Base-by-base conservation (phyloP, 2,113 vertebrate genomes). In the Ctenodactylus gundi region DNA sequence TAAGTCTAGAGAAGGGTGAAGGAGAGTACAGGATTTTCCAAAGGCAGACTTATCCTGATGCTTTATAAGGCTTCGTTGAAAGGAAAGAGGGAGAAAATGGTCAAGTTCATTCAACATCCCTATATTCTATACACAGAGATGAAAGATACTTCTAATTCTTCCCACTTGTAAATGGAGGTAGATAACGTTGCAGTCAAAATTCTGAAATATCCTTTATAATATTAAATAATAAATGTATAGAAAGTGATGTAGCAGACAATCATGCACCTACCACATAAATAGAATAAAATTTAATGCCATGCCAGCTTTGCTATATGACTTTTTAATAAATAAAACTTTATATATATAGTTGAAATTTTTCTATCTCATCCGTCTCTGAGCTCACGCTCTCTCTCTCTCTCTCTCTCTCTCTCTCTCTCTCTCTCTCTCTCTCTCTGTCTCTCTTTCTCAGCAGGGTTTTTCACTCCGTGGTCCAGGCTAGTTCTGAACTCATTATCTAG, bases 251-350 rank as follows among this genome's bases (percentile, higher is more conserved):
- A 92, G 62, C 25, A 91, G 64, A 88, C 8, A 83, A 36, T 9
- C 15, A 73, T 73, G 41, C 29, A 39, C 77, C 39, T 34, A 82
- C 41, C 5, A 31, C 3, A 11, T 7, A 46, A 53, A 84, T 67
- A 25, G 67, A 73, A 73, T 15, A 75, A 75, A 62, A n/a, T 62
- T 83, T 80, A 73, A 27, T 88, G 49, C 11, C 7, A 23, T 87
- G 21, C 4, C 11, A 84, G 41, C 17, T 67, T 78, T 53, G 64
- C 20, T 90, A 18, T 44, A 49, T 65, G 39, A 18, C 17, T 62
- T 85, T 81, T 84, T 75, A 75, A 75, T n/a, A 92, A 94, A 76
- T 17, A 72, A 55, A 89, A 25, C 7, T 60, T 85, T 62, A 86
- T 3, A 34, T 49, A 81, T 27, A 90, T 0, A 49, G 46, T 57